phyloP scores from a whole-genome alignment of 2,888 invertebrate species.

The Rhabditoides inermis region DNA sequence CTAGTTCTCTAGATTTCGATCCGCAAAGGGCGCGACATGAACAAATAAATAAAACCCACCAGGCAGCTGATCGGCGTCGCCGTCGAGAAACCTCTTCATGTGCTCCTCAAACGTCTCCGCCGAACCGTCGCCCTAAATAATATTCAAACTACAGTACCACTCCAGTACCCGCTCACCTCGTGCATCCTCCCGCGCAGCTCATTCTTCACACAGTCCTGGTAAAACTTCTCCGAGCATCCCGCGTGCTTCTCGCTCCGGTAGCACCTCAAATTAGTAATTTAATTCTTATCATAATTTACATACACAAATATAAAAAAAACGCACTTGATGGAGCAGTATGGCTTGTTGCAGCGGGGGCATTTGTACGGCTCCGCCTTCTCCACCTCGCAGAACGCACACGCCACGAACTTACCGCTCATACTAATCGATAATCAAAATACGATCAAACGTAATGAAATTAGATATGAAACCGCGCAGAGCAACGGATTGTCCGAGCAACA shows the following conservation, averaged over 20 bases:
- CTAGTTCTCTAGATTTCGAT: no score
- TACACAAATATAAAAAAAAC: not conserved
- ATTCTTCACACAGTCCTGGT: slow-evolving; percentile 70
- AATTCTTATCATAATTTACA: not conserved
- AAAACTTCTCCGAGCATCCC: slow-evolving; percentile 80
- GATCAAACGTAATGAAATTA: not conserved
- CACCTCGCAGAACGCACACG: slow-evolving; percentile 31
- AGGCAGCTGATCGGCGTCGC: slow-evolving; percentile 16
- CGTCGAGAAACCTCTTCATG: slow-evolving; percentile 30
- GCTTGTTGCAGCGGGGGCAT: slow-evolving; percentile 74
- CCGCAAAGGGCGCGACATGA: no score
- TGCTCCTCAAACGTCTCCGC: slow-evolving; percentile 35
- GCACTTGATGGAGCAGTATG: slow-evolving; percentile 70
- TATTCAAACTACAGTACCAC: no score
- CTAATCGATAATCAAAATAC: not conserved
- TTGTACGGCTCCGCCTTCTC: slow-evolving; percentile 60
- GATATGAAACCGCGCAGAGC: slow-evolving; percentile 1
- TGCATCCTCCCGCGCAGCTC: slow-evolving; percentile 57
- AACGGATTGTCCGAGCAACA: no score
- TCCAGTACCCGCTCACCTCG: slow-evolving; percentile 7
- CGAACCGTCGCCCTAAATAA: no score
- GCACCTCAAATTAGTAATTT: slow-evolving; percentile 57
- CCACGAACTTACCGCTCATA: not conserved
- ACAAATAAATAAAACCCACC: no score
- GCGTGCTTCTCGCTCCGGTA: slow-evolving; percentile 71